Base-by-base conservation (phyloP, 2,797 vertebrate species). In the Labeo calbasu region DNA sequence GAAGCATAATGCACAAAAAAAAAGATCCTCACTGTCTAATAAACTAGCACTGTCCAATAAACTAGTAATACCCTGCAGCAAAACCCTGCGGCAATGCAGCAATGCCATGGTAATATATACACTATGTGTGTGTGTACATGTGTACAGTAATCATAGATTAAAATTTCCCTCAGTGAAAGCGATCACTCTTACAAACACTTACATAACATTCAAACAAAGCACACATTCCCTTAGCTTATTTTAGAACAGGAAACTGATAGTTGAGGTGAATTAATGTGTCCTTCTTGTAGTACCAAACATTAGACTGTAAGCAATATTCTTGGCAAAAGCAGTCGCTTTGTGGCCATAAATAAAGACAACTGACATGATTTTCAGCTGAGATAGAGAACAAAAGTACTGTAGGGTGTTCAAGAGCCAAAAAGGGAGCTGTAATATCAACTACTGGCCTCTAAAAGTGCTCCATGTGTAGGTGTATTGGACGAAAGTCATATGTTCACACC, bases 281-380 rank as follows among this genome's bases (percentile, higher is more conserved):
- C 84, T 87, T 81, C 69, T 80, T 73, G 80, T 75, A 51, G 66
- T 63, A n/a, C 72, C 32, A 65, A 65, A 81, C 61, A 77, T 79
- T 25, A 51, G 53, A 43, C 48, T 10, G n/a, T 71, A 73, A 71
- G 51, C 79, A 71, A 46, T 55, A 19, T 57, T 76, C 59, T 66
- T 36, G 66, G 36, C 59, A 55, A 63, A 70, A 25, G 61, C 50
- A 76, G 40, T 19, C 4, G 25, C 61, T 79, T 79, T 69, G 50
- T 92, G 90, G 91, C 91, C 82, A 91, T 89, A 90, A 89, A 93
- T 92, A 90, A 92, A 92, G 89, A 85, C 85, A 89, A 91, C 92
- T 91, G 89, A 91, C 89, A 88, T 82, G 87, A 89, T 92, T 91
- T 82, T 61, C 14, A 73, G 11, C 43, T 50, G 19, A 51, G 43